Evolutionary conservation across 1,140 invertebrate species (phyloP).

Genomic region (Neoseiulus cucumeris): DNA sequence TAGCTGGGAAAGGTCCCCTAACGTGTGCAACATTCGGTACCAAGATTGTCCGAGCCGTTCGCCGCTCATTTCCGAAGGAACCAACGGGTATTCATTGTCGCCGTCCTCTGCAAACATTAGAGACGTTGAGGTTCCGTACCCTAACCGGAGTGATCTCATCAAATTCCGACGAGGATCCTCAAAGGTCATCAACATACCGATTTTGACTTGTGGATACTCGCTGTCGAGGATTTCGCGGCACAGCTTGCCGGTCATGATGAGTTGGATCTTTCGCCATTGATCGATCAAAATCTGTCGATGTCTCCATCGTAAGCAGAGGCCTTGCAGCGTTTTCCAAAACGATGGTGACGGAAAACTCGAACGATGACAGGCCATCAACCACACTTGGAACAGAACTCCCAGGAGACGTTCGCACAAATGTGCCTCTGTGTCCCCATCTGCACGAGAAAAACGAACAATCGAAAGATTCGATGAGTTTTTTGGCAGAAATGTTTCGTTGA

Average conservation of each 20-base stretch:
- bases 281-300: slow-evolving; percentile 74
- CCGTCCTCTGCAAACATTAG: slow-evolving; percentile 45
- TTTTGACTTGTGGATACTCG: slow-evolving; percentile 60
- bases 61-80: slow-evolving; percentile 58
- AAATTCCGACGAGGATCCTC: not conserved
- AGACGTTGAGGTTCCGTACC: too few relatives aligned
- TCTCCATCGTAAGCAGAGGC: slow-evolving; percentile 75
- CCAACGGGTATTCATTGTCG: slow-evolving; percentile 41
- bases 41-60: slow-evolving; percentile 79
- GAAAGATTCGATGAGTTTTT: not conserved
- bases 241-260: not conserved
- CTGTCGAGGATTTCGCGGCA: slow-evolving; percentile 22
- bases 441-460: slow-evolving; percentile 9
- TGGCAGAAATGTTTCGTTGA: too few relatives aligned
- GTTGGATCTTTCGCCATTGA: slow-evolving; percentile 52
- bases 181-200: slow-evolving; percentile 42
- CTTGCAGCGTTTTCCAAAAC: slow-evolving; percentile 81
- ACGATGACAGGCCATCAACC: slow-evolving; percentile 70
- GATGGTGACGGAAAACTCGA: slow-evolving; percentile 70
- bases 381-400: slow-evolving; percentile 80
- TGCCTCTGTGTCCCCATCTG: slow-evolving; percentile 66
- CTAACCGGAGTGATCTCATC: not conserved
- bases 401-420: slow-evolving; percentile 81
- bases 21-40: slow-evolving; percentile 76
- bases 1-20: slow-evolving; percentile 81